phyloP scores from a whole-genome alignment of 2,888 invertebrate species.

The Campoplex nolae region DNA sequence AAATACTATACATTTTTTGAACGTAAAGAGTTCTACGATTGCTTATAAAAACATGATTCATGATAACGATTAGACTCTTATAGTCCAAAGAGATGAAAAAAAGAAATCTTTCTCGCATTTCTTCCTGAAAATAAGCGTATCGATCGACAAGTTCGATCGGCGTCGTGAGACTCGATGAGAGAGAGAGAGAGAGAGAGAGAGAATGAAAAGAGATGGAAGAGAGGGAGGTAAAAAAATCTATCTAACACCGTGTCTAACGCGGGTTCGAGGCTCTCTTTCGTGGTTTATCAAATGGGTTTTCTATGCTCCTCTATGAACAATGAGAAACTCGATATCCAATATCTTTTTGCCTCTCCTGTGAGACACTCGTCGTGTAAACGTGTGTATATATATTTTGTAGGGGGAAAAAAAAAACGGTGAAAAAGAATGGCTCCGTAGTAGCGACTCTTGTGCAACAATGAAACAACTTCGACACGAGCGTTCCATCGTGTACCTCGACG shows the following conservation, averaged over 20 bases:
- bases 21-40: neutral
- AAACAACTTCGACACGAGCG: constrained; percentile 55
- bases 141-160: constrained; percentile 45
- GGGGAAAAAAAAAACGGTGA: neutral
- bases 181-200: neutral
- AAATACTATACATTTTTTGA: neutral
- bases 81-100: neutral
- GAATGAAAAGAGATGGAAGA: neutral
- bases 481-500: constrained; percentile 42
- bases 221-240: constrained; percentile 40
- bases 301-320: constrained; percentile 52
- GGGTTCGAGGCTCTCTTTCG: constrained; percentile 65
- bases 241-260: constrained; percentile 67
- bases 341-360: constrained; percentile 61
- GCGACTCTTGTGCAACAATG: constrained; percentile 57
- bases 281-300: constrained; percentile 52
- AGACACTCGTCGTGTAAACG: constrained; percentile 28
- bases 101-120: constrained; percentile 6
- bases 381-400: neutral
- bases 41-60: neutral
- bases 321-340: constrained; percentile 63
- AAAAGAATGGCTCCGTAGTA: constrained; percentile 12
- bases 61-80: neutral
- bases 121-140: constrained; percentile 54
- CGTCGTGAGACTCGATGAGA: constrained; percentile 18